Evolutionary conservation across 2,888 invertebrate genomes (phyloP).

Genomic region (Patella pellucida): DNA sequence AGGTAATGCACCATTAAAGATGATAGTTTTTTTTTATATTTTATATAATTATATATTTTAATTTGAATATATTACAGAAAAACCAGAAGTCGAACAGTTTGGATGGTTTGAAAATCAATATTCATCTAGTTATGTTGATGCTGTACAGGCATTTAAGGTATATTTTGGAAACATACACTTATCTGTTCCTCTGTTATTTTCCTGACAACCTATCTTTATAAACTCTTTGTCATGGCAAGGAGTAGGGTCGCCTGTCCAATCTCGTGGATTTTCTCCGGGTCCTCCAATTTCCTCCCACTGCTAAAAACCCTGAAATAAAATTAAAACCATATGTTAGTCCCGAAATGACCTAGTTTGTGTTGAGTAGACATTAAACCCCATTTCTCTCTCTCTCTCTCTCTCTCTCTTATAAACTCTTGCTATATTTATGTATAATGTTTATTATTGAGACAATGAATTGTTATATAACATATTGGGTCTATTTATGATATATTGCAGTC

Average conservation of each 20-base stretch:
- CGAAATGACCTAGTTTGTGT: too few species aligned
- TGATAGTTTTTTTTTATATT: not conserved
- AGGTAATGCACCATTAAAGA: not conserved
- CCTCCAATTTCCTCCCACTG: too few species aligned
- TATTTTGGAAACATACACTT: conserved; percentile 11
- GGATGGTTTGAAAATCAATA: conserved; percentile 15
- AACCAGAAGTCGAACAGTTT: not conserved
- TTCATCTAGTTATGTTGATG: conserved; percentile 46
- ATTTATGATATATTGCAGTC: conserved; percentile 40
- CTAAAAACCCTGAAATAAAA: too few species aligned
- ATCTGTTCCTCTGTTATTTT: too few species aligned
- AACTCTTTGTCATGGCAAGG: too few species aligned
- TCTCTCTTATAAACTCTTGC: not conserved
- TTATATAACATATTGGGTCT: not conserved
- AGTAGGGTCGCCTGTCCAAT: too few species aligned
- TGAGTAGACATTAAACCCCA: too few species aligned
- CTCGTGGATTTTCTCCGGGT: too few species aligned
- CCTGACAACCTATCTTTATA: too few species aligned
- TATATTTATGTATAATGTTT: not conserved
- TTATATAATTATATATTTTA: not conserved
- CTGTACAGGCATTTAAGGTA: conserved; percentile 60
- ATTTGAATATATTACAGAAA: conserved; percentile 10
- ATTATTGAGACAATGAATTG: not conserved
- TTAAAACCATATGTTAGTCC: too few species aligned
- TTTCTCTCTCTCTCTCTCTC: too few species aligned